Evolutionary conservation across 2,888 invertebrate species (phyloP).

Genomic region (Plagiodera versicolora): DNA sequence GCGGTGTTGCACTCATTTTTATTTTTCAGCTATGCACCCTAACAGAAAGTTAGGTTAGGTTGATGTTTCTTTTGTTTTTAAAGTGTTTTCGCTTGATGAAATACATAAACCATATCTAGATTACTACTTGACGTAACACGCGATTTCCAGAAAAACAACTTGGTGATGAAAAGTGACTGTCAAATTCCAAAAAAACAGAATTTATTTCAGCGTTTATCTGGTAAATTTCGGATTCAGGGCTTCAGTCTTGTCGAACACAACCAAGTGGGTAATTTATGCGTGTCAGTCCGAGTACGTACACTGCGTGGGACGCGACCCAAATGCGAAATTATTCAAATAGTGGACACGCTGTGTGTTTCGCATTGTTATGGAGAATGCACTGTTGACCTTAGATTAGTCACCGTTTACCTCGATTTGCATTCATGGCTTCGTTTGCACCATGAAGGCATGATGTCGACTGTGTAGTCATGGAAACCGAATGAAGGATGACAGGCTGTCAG

Average conservation of each 20-base stretch:
- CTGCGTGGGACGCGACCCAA: conserved; percentile 31
- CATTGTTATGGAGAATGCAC: conserved; percentile 42
- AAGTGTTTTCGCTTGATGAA: too few species aligned
- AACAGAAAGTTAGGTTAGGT: too few species aligned
- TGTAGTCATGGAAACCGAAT: too few species aligned
- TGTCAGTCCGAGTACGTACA: conserved; percentile 16
- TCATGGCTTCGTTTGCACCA: background rate
- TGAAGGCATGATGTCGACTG: too few species aligned
- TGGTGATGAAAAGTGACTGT: too few species aligned
- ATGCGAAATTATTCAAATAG: conserved; percentile 39
- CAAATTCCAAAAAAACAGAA: background rate
- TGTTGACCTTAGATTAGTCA: conserved; percentile 34
- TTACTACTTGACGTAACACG: too few species aligned
- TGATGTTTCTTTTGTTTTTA: too few species aligned
- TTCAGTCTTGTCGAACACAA: conserved; percentile 17
- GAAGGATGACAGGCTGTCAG: too few species aligned
- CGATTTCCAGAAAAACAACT: too few species aligned
- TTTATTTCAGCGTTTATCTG: conserved; percentile 9
- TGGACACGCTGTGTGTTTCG: conserved; percentile 36
- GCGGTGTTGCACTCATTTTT: too few species aligned
- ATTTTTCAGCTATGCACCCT: too few species aligned
- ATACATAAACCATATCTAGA: too few species aligned
- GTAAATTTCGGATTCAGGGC: conserved; percentile 25
- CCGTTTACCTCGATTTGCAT: conserved; percentile 12
- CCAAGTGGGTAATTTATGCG: conserved; percentile 21